phyloP scores from a whole-genome alignment of 92 coral and sea anemone species.

The Actinernus sp. region DNA sequence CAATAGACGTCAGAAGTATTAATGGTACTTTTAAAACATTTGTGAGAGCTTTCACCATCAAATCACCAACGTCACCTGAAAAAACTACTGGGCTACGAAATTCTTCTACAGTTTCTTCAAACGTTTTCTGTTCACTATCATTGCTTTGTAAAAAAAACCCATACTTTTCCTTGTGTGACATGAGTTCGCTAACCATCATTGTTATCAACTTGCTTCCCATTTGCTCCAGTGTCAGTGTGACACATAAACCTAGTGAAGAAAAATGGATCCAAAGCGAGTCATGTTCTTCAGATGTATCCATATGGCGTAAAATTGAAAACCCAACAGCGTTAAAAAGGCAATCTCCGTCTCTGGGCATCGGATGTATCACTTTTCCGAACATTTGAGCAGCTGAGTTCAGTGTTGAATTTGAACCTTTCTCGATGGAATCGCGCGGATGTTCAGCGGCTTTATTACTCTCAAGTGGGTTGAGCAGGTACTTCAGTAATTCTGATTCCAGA shows the following conservation, averaged over 20 bases:
- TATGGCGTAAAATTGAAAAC: slow-evolving; percentile 4
- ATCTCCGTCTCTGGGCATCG: slow-evolving; percentile 38
- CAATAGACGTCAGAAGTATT: slow-evolving; percentile 27
- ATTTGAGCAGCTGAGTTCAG: slow-evolving; percentile 12
- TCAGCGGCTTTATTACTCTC: too few species aligned
- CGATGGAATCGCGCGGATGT: too few species aligned
- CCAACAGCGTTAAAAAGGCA: slow-evolving; percentile 30
- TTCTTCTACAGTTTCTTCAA: slow-evolving; percentile 9
- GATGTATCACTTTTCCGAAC: slow-evolving; percentile 4
- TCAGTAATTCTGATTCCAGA: too few species aligned
- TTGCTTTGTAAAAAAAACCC: slow-evolving; percentile 16
- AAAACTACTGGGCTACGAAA: slow-evolving; percentile 18
- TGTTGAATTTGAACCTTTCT: neutral
- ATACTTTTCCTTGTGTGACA: slow-evolving; percentile 17
- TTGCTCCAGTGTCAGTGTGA: slow-evolving; percentile 1
- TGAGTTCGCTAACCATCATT: slow-evolving; percentile 25
- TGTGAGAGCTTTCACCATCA: slow-evolving; percentile 39
- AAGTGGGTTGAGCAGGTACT: too few species aligned
- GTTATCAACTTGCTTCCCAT: slow-evolving; percentile 8
- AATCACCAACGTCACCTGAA: slow-evolving; percentile 50
- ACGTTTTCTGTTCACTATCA: slow-evolving; percentile 1
- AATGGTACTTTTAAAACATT: slow-evolving; percentile 29
- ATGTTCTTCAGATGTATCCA: neutral
- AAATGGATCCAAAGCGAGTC: neutral
- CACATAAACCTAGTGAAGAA: slow-evolving; percentile 24